phyloP scores from a whole-genome alignment of 2,888 invertebrate genomes.

The Dinocampus coccinellae region DNA sequence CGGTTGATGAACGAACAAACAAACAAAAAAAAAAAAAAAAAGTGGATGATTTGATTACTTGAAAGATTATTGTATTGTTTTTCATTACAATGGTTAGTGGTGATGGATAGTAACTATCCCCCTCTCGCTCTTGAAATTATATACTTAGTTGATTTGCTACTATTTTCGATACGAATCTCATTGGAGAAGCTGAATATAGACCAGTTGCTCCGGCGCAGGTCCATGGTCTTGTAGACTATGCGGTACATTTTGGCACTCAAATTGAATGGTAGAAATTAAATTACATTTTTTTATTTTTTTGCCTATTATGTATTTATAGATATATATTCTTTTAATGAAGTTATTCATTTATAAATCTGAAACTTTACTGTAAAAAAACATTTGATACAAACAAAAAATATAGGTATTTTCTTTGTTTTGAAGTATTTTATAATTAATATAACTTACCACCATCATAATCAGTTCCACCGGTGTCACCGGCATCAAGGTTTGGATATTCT shows the following conservation, averaged over 20 bases:
- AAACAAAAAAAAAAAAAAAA: too few relatives aligned
- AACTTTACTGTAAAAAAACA: not conserved
- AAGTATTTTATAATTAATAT: not conserved
- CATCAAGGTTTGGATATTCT: constrained; percentile 82
- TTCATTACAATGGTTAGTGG: too few relatives aligned
- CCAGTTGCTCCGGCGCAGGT: not conserved
- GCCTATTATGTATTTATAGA: too few relatives aligned
- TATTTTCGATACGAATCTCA: not conserved
- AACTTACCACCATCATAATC: constrained; percentile 85
- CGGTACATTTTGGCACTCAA: not conserved
- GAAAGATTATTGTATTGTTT: not conserved
- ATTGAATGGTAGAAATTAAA: not conserved
- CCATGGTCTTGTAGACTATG: not conserved
- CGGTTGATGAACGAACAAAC: too few relatives aligned
- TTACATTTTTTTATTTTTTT: not conserved
- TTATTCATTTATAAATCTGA: not conserved
- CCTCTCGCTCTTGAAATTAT: too few relatives aligned
- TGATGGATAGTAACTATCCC: too few relatives aligned
- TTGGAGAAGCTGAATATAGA: not conserved
- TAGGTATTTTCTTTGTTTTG: too few relatives aligned
- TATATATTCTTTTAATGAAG: not conserved
- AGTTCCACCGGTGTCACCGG: constrained; percentile 83
- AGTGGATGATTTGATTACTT: not conserved
- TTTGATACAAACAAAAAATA: too few relatives aligned
- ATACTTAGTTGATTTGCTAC: not conserved